These are phyloP conservation scores for Leucosticte australis DNA, from an alignment of 2,113 vertebrate genomes.

Conservation along the genomic window DNA sequence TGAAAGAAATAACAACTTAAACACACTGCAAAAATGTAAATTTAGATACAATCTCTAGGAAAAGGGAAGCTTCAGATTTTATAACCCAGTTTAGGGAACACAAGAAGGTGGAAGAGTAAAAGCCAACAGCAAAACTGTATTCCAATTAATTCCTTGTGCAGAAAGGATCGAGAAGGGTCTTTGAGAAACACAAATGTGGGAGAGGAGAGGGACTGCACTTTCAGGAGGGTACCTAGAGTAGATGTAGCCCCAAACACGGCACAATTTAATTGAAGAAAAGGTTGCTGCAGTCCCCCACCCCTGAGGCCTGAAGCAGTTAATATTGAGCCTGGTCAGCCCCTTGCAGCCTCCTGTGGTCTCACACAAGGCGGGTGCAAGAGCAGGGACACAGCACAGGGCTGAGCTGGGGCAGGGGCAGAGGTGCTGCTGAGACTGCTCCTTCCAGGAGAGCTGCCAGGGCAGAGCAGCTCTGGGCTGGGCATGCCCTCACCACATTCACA, in stretches of 20 bases:
- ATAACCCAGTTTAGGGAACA: neutral
- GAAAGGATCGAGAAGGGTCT: neutral
- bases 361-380: rapidly evolving
- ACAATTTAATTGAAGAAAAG: neutral
- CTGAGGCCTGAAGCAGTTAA: rapidly evolving
- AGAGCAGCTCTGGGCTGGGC: neutral
- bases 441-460: neutral
- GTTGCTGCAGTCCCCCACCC: neutral
- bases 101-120: neutral
- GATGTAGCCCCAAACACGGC: neutral
- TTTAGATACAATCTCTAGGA: neutral
- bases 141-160: neutral
- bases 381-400: neutral
- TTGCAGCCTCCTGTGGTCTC: neutral
- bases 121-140: neutral
- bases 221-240: neutral
- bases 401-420: neutral
- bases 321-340: neutral
- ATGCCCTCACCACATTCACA: neutral
- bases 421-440: neutral
- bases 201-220: neutral
- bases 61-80: neutral
- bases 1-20: neutral
- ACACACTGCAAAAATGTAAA: neutral
- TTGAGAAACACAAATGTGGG: neutral